Conservation (phyloP, 2,888 invertebrate species). For the Apotomis capreana region DNA sequence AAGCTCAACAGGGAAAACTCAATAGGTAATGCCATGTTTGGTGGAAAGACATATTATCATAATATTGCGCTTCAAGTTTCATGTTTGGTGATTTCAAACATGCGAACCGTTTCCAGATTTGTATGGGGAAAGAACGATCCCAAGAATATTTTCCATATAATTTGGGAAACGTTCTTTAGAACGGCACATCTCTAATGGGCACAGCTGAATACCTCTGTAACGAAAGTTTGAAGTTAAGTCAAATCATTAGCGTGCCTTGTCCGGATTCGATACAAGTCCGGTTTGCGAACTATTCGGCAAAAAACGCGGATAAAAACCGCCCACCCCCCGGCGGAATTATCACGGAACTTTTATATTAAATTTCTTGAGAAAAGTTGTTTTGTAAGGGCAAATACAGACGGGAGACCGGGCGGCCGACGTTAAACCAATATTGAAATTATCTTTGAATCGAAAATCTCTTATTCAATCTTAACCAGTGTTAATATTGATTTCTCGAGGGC, state of each 20-base stretch:
- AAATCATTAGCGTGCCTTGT: slow-evolving; percentile 31
- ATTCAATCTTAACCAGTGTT: neutral
- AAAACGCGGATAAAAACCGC: slow-evolving; percentile 36
- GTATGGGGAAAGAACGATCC: no score
- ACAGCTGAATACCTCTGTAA: no score
- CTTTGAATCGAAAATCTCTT: slow-evolving; percentile 13
- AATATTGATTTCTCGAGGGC: slow-evolving; percentile 8
- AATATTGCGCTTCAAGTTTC: no score
- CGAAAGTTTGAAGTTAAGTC: slow-evolving; percentile 15
- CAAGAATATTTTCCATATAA: no score
- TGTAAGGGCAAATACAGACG: slow-evolving; percentile 27
- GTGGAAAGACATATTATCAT: no score
- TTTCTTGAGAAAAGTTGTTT: slow-evolving; percentile 51
- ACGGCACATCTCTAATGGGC: no score
- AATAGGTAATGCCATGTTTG: no score
- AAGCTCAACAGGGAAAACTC: no score
- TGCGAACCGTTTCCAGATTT: no score
- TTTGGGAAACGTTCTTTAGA: no score
- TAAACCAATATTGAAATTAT: slow-evolving; percentile 21
- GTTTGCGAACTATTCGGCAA: slow-evolving; percentile 33
- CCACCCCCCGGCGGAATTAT: slow-evolving; percentile 51
- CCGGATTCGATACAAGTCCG: slow-evolving; percentile 1
- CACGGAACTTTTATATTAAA: slow-evolving; percentile 60
- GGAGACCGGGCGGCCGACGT: neutral
- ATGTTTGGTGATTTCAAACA: no score